Conservation (phyloP, 2,888 invertebrate species). For the Arctia plantaginis region DNA sequence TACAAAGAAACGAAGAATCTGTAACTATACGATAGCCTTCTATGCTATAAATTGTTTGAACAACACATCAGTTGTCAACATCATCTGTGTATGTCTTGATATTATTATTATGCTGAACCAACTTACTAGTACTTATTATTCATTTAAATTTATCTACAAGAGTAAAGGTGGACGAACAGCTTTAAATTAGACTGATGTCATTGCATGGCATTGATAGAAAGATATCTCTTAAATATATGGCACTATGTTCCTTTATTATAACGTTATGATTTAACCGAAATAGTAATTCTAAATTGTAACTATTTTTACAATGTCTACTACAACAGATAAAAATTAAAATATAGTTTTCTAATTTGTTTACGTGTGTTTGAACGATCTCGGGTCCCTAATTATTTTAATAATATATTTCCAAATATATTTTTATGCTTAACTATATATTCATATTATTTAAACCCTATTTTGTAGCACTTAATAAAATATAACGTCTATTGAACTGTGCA, state of each 20-base stretch:
- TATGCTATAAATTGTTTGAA: slow-evolving; percentile 17
- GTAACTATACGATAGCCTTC: background rate
- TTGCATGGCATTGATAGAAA: background rate
- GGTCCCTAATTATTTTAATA: too few species aligned
- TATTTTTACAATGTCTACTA: background rate
- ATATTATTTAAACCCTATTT: background rate
- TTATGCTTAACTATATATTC: too few species aligned
- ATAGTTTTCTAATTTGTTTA: too few species aligned
- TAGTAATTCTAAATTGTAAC: background rate
- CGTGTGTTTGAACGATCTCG: too few species aligned
- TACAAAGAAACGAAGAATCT: slow-evolving; percentile 14
- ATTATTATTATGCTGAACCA: slow-evolving; percentile 29
- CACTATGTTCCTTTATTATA: background rate
- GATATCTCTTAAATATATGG: slow-evolving; percentile 4
- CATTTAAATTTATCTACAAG: slow-evolving; percentile 4
- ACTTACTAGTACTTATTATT: slow-evolving; percentile 31
- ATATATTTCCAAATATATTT: too few species aligned
- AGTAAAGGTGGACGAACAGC: background rate
- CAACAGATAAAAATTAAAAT: too few species aligned
- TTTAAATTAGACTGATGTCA: slow-evolving; percentile 13
- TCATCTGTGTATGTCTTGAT: slow-evolving; percentile 32
- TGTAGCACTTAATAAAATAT: background rate
- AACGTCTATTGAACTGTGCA: background rate
- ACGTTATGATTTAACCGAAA: background rate
- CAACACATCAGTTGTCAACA: slow-evolving; percentile 14